Percentiles rank a stretch among this genome's conserved stretches.
Evolutionary conservation across 2,113 vertebrate species (phyloP).

Genomic region (Python bivittatus): DNA sequence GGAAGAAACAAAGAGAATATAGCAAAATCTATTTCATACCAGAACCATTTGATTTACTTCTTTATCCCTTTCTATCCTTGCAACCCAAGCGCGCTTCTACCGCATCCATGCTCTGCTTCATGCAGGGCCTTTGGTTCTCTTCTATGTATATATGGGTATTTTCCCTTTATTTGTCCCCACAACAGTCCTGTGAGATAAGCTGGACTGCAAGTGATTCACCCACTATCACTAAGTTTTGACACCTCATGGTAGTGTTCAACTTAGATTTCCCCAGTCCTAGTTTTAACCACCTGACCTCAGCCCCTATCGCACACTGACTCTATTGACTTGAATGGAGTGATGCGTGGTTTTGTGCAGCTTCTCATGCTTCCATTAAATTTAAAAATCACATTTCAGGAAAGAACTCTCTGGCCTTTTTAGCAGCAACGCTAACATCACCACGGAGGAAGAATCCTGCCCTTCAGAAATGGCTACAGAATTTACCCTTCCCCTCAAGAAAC

Average conservation of each 20-base stretch:
- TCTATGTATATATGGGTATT: not conserved
- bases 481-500: not conserved
- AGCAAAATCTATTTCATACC: not conserved
- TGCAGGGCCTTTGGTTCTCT: not conserved
- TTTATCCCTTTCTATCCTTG: not conserved
- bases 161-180: not conserved
- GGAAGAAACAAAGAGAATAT: not conserved
- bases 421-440: not conserved
- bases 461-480: not conserved
- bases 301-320: not conserved
- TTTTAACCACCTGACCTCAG: not conserved
- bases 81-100: not conserved
- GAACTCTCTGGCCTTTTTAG: not conserved
- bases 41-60: not conserved
- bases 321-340: not conserved
- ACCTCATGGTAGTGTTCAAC: not conserved
- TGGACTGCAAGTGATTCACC: not conserved
- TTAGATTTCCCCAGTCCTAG: not conserved
- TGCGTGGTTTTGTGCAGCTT: not conserved
- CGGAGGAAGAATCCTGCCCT: not conserved
- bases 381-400: not conserved
- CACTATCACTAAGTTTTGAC: not conserved
- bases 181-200: not conserved
- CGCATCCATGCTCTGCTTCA: not conserved
- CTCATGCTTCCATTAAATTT: not conserved